Conservation (phyloP, 64 coral and sea anemone species). For the Platygyra sinensis region DNA sequence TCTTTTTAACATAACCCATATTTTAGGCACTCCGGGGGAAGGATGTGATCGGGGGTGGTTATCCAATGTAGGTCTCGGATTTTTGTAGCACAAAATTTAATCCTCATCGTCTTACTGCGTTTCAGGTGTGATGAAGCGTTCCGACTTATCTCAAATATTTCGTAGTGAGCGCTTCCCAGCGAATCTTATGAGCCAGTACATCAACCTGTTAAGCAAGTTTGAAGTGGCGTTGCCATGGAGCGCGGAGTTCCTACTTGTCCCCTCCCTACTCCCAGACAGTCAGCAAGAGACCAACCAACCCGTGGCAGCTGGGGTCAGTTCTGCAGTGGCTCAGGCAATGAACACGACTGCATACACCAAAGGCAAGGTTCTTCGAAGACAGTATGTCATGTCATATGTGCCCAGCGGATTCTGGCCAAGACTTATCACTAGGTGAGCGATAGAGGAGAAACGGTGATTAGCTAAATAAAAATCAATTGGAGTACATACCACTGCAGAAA, state of each 20-base stretch:
- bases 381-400: constrained; percentile 99
- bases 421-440: constrained; percentile 86
- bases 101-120: too few species aligned
- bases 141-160: constrained; percentile 97
- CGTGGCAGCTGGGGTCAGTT: constrained; percentile 74
- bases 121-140: constrained; percentile 90
- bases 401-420: constrained; percentile 98
- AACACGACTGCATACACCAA: constrained; percentile 80
- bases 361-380: constrained; percentile 75
- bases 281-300: constrained; percentile 76
- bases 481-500: too few species aligned
- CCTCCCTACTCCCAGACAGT: constrained; percentile 89
- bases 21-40: too few species aligned
- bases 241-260: constrained; percentile 86
- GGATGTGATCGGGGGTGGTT: too few species aligned
- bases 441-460: neutral
- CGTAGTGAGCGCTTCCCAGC: constrained; percentile 93
- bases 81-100: too few species aligned
- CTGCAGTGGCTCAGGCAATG: constrained; percentile 82
- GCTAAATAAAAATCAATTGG: too few species aligned
- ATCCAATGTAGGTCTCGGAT: too few species aligned
- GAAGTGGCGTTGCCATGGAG: constrained; percentile 95
- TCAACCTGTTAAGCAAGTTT: constrained; percentile 97
- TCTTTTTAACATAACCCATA: neutral
- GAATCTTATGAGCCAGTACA: constrained; percentile 88